Conservation (phyloP, 1,140 invertebrate genomes). For the Nixonia krombeini region DNA sequence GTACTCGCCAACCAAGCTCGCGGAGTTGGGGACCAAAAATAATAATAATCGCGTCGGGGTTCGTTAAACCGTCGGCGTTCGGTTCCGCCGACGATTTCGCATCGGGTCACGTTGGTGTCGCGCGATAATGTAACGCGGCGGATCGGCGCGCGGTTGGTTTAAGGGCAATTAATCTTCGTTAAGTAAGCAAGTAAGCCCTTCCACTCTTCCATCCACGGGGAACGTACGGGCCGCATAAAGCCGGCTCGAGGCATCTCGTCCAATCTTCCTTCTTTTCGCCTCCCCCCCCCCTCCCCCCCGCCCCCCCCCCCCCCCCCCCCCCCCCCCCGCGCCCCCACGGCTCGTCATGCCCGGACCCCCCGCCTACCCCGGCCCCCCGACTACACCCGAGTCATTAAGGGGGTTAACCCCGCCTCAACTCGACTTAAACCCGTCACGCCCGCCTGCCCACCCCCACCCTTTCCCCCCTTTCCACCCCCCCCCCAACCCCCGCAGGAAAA, state of each 20-base stretch:
- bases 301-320: conserved; percentile 42
- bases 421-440: conserved; percentile 72
- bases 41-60: conserved; percentile 47
- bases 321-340: conserved; percentile 50
- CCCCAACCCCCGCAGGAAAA: conserved; percentile 55
- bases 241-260: conserved; percentile 44
- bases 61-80: conserved; percentile 48
- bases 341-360: conserved; percentile 58
- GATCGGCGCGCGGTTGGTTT: conserved; percentile 60
- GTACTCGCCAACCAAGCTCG: no score
- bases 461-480: conserved; percentile 66
- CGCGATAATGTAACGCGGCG: conserved; percentile 57
- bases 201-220: conserved; percentile 25
- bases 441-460: conserved; percentile 69
- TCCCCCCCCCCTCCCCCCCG: conserved; percentile 24
- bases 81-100: conserved; percentile 55
- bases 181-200: conserved; percentile 44
- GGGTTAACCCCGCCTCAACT: conserved; percentile 71
- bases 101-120: conserved; percentile 58
- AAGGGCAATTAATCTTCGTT: conserved; percentile 68
- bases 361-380: conserved; percentile 59
- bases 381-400: conserved; percentile 71
- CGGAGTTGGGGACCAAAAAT: no score
- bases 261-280: conserved; percentile 25
- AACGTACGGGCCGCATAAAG: conserved; percentile 47